Evolutionary conservation across 2,888 invertebrate species (phyloP), one percentile per base, ranked within the genome.

Genomic region (Ectemnius cavifrons): DNA sequence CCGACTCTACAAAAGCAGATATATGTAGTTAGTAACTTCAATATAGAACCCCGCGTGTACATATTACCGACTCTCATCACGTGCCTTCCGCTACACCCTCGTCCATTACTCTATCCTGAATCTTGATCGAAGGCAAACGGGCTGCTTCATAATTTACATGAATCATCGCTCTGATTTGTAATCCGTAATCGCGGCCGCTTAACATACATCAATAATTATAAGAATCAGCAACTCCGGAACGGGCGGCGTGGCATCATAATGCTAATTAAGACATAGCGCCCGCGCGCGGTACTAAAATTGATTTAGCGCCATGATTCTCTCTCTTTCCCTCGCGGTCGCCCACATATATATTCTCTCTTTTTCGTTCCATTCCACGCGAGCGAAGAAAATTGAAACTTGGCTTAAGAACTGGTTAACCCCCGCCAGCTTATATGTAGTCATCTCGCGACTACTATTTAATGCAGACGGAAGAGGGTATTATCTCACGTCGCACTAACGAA

Each of bases 141-240:
- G 16, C 14, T 16, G 52, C 13, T 52, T 52, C 14, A 14, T 58
- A 46, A 72, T 68, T 68, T 63, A 52, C 18, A 63, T 57, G n/a
- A 58, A 67, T 67, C 60, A 71, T 56, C 61, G 46, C 23, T 1
- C 20, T 18, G 14, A 8, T 61, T 62, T 16, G 46, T 49, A 5
- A n/a, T 65, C 8, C 64, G n/a, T 46, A 45, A n/a, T 18, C 18
- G 46, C 49, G 49, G 37, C 20, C 37, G 23, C 46, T 62, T 52
- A 45, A 18, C 5, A 57, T 8, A 16, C 56, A 71, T 76, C 64
- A 76, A 77, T 68, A 72, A 68, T 77, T 71, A 76, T 63, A 52
- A 18, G 68, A 68, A 77, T 68, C 71, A 63, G 77, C 56, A 72
- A 77, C 68, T 57, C 47, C 5, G 16, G 14, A 46, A 16, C 63